Percentiles rank a stretch among this genome's conserved stretches.
Evolutionary conservation across 2,797 vertebrate genomes (phyloP).

Genomic region (Phataginus tricuspis): DNA sequence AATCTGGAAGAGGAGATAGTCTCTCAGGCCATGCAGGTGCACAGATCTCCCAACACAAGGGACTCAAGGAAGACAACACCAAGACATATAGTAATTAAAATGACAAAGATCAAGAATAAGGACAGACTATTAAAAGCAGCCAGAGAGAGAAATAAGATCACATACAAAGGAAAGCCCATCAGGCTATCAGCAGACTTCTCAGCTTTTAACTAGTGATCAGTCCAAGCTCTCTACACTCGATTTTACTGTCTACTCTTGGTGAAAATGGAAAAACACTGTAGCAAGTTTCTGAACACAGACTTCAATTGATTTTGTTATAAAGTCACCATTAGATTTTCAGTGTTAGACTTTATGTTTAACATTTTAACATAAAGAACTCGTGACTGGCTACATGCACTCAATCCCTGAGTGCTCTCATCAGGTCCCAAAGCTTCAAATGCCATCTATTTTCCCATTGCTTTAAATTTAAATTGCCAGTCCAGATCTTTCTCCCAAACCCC

Average conservation of each 20-base stretch:
- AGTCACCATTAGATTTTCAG: neutral
- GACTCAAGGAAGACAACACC: too few species aligned
- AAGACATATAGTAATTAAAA: too few species aligned
- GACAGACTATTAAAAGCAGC: too few species aligned
- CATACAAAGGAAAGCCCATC: too few species aligned
- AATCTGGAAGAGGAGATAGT: too few species aligned
- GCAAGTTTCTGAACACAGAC: neutral
- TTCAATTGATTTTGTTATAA: slow-evolving; percentile 12
- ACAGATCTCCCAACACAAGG: too few species aligned
- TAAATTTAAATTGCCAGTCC: neutral
- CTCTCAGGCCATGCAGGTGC: too few species aligned
- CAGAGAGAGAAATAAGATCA: too few species aligned
- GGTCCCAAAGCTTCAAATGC: neutral
- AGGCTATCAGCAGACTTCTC: too few species aligned
- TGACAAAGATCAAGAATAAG: too few species aligned
- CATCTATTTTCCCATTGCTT: neutral
- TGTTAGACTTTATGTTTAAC: neutral
- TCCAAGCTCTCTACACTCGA: neutral
- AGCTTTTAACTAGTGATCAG: neutral
- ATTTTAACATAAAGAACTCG: neutral
- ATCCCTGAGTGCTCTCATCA: neutral
- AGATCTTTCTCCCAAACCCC: neutral
- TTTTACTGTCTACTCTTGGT: neutral
- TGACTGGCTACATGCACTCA: neutral
- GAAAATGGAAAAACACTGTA: neutral